phyloP scores from a whole-genome alignment of 2,888 invertebrate genomes.

The Agrochola circellaris region DNA sequence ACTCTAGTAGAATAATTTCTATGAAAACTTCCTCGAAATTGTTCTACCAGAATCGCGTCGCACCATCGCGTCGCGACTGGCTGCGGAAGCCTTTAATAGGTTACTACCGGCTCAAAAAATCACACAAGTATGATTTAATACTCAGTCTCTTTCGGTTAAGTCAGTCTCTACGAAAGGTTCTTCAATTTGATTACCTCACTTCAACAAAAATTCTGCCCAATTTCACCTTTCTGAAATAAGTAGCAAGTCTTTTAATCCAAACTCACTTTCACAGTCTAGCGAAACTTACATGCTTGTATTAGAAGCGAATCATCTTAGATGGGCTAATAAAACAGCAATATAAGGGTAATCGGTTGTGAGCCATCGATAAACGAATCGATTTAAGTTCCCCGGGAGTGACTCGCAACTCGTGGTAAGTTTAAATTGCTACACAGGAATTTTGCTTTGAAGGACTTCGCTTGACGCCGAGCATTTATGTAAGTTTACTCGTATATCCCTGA shows the following conservation, averaged over 20 bases:
- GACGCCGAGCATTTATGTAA: conserved; percentile 68
- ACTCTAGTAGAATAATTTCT: no score
- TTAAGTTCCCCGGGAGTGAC: conserved; percentile 87
- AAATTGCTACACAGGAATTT: conserved; percentile 89
- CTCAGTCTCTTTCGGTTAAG: background rate
- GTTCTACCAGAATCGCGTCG: no score
- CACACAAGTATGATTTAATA: background rate
- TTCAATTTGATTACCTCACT: conserved; percentile 12
- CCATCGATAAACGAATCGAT: conserved; percentile 89
- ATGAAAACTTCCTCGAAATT: no score
- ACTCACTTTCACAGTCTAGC: conserved; percentile 62
- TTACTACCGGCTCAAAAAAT: background rate
- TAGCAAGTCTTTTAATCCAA: conserved; percentile 37
- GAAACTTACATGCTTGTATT: conserved; percentile 62
- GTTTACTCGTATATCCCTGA: conserved; percentile 50
- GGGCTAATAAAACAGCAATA: conserved; percentile 84
- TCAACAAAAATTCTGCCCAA: conserved; percentile 21
- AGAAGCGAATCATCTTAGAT: conserved; percentile 75
- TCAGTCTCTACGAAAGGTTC: background rate
- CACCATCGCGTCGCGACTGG: no score
- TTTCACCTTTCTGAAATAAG: conserved; percentile 20
- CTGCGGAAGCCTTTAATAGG: no score
- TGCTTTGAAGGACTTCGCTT: conserved; percentile 78
- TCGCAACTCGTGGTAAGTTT: conserved; percentile 84
- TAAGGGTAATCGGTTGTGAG: conserved; percentile 88